A percentile compares a stretch with the other conserved stretches of the same genome.
phyloP scores from a whole-genome alignment of 2,113 vertebrate species.

The Microcebus jonahi region DNA sequence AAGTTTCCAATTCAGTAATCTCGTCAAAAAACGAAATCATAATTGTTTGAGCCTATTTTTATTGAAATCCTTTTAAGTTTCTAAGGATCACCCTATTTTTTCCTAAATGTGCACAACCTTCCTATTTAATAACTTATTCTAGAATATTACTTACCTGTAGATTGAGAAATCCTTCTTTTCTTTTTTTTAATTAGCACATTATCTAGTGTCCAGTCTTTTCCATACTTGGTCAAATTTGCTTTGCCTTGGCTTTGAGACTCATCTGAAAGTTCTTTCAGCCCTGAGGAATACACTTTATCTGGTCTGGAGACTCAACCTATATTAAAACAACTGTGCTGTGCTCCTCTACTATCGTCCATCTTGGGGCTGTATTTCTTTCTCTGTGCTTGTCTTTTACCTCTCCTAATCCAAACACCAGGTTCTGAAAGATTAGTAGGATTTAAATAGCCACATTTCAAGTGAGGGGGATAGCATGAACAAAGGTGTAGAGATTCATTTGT shows the following conservation, averaged over 20 bases:
- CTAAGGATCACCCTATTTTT: neutral
- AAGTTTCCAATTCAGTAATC: neutral
- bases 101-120: slow-evolving; percentile 9
- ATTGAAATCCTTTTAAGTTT: neutral
- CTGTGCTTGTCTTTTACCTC: slow-evolving; percentile 7
- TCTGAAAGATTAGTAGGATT: neutral
- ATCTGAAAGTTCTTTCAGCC: neutral
- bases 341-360: neutral
- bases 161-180: neutral
- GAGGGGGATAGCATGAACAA: neutral
- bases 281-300: neutral
- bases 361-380: neutral
- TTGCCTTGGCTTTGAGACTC: neutral
- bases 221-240: neutral
- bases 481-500: neutral
- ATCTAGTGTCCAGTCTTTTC: neutral
- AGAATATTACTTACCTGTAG: neutral
- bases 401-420: neutral
- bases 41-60: neutral
- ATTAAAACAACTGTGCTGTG: neutral
- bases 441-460: neutral
- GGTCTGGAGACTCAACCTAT: neutral
- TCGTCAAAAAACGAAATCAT: neutral
- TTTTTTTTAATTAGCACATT: slow-evolving; percentile 27
- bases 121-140: slow-evolving; percentile 40